Percentiles rank a stretch among this genome's conserved stretches.
These are phyloP conservation scores for Diachasmimorpha longicaudata DNA, from an alignment of 1,140 invertebrate genomes.

Conservation along the genomic window DNA sequence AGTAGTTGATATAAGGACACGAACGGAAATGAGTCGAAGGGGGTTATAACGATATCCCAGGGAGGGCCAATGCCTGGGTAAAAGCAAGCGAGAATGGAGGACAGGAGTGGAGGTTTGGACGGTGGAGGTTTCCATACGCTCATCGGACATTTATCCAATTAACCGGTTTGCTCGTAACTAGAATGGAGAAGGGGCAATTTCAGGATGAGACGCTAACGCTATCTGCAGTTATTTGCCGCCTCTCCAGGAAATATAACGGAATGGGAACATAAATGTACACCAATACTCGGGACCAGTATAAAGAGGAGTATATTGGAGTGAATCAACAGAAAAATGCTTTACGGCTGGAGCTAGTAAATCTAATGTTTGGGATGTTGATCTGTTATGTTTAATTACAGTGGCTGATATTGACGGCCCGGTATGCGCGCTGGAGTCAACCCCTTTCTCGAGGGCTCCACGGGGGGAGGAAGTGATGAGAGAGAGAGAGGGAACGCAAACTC, in stretches of 20 bases:
- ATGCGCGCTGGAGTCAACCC: slow-evolving; percentile 56
- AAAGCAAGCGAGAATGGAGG: slow-evolving; percentile 21
- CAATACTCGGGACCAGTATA: slow-evolving; percentile 14
- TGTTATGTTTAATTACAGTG: slow-evolving; percentile 63
- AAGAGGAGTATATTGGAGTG: not conserved
- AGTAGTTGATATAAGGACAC: slow-evolving; percentile 51
- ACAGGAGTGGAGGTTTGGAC: slow-evolving; percentile 8
- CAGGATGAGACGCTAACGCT: slow-evolving; percentile 35
- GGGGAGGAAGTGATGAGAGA: slow-evolving; percentile 43
- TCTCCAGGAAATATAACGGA: slow-evolving; percentile 1
- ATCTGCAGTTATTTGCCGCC: not conserved
- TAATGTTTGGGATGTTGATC: slow-evolving; percentile 57
- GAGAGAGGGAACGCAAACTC: slow-evolving; percentile 47
- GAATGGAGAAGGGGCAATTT: slow-evolving; percentile 24
- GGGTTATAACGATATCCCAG: slow-evolving; percentile 31
- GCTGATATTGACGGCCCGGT: slow-evolving; percentile 57
- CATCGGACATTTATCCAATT: slow-evolving; percentile 65
- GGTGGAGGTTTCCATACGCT: slow-evolving; percentile 40
- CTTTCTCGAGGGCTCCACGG: slow-evolving; percentile 42
- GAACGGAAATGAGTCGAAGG: slow-evolving; percentile 51
- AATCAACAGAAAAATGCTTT: not conserved
- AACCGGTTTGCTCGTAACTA: slow-evolving; percentile 55
- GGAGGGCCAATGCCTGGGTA: slow-evolving; percentile 6
- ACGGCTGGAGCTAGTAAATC: slow-evolving; percentile 28
- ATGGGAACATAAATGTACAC: slow-evolving; percentile 14